phyloP scores from a whole-genome alignment of 2,113 vertebrate genomes.

The Myanophis thanlyinensis region DNA sequence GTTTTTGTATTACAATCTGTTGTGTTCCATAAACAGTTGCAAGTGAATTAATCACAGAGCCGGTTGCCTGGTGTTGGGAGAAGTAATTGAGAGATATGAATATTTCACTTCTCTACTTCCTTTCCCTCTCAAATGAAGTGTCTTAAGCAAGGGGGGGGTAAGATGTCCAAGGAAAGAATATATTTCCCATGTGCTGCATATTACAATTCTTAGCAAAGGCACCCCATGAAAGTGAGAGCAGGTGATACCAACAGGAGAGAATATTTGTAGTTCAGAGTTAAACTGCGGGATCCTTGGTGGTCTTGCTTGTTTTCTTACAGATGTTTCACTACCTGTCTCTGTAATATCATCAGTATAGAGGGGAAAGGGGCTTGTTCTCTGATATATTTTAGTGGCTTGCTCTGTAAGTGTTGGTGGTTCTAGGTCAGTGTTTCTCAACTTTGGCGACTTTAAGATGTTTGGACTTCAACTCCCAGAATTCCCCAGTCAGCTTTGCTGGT shows the following conservation, averaged over 20 bases:
- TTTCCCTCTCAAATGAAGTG: neutral
- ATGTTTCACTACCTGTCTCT: neutral
- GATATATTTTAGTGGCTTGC: no score
- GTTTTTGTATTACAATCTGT: neutral
- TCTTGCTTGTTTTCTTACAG: neutral
- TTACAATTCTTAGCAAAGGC: neutral
- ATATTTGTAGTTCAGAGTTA: neutral
- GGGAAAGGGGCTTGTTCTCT: neutral
- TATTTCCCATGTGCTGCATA: no score
- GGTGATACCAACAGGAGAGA: neutral
- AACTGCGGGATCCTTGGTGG: neutral
- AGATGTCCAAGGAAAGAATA: neutral
- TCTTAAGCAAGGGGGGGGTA: neutral
- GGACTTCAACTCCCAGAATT: no score
- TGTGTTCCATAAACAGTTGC: neutral
- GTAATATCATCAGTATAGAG: neutral
- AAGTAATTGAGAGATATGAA: conserved; percentile 19
- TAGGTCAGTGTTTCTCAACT: no score
- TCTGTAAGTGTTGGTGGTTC: no score
- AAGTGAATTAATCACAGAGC: neutral
- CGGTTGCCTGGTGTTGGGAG: conserved; percentile 4
- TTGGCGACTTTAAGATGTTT: no score
- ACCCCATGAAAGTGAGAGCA: no score
- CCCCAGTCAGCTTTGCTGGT: no score
- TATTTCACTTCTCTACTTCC: neutral